These are phyloP conservation scores for Aythya fuligula DNA, from an alignment of 2,797 vertebrate genomes.

Conservation along the genomic window DNA sequence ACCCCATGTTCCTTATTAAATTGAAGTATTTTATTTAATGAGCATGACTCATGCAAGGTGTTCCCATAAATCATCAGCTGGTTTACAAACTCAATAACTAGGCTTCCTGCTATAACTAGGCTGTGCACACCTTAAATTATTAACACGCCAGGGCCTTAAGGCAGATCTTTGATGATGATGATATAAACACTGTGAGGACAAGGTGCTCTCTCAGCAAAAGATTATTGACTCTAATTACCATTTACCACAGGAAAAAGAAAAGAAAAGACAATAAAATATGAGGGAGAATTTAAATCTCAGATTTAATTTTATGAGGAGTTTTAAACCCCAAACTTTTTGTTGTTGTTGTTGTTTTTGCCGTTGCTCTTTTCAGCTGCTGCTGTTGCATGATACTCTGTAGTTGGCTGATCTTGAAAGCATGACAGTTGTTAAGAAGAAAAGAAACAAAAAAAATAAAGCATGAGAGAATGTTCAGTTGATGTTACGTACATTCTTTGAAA, in stretches of 20 bases:
- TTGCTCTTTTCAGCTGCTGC: neutral
- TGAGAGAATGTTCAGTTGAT: conserved; percentile 67
- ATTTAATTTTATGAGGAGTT: conserved; percentile 82
- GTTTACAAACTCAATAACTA: conserved; percentile 99
- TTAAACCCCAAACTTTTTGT: conserved; percentile 74
- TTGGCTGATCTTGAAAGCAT: conserved; percentile 72
- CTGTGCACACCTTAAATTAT: conserved; percentile 97
- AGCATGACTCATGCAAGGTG: conserved; percentile 93
- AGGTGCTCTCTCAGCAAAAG: conserved; percentile 98
- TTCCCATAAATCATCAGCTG: conserved; percentile 97
- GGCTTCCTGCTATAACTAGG: conserved; percentile 94
- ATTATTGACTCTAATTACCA: conserved; percentile 97
- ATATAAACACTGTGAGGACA: conserved; percentile 97
- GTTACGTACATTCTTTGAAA: conserved; percentile 73
- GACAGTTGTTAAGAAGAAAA: conserved; percentile 72
- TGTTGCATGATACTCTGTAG: conserved; percentile 54
- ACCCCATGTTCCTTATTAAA: conserved; percentile 89
- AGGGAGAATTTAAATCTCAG: conserved; percentile 83
- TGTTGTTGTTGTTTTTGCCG: conserved; percentile 7
- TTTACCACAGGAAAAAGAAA: conserved; percentile 87
- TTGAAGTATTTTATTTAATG: conserved; percentile 92
- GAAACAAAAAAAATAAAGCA: conserved; percentile 60
- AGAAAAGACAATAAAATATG: conserved; percentile 86
- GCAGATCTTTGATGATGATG: conserved; percentile 98
- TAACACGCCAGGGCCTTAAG: conserved; percentile 94